Evolutionary conservation across 92 coral and sea anemone genomes (phyloP), one percentile per base, ranked within the genome.

Genomic region (Porites evermanni): DNA sequence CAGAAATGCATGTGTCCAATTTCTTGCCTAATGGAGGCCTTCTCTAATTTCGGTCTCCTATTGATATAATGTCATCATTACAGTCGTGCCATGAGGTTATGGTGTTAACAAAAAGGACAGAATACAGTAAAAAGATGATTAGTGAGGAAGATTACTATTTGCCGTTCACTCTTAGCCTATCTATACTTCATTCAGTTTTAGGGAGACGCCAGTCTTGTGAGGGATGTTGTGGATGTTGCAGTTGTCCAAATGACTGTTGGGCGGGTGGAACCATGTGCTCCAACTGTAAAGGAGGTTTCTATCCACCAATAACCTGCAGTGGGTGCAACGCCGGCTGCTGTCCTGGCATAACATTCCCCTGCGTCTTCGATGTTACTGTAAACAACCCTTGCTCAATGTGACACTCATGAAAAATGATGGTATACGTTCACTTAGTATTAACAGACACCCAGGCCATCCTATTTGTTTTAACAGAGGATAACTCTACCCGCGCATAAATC

Each of bases 281-380:
- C 66, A 88, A 91, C 88, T 88, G 96, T 81, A 87, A 92, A 73
- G 96, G 96, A 10, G 97, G 94, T n/a, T 93, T 93, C 85, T 86
- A 75, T 71, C 86, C 92, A 53, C 97, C 94, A 68, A 73, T 80
- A 53, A 4, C 89, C 74, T 93, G 97, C 70, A 87, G 91, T 23
- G 94, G 94, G 29, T 93, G 97, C 59, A 89, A 89, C 47, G 88
- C 90, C 64, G 93, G 92, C 65, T 89, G 93, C 89, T 93, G 94
- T 85, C 89, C 93, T 9, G 85, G 89, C 64, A 82, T 91, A 19
- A 91, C 90, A 86, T 91, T 91, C 87, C 94, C 94, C 8, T 79
- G 80, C 72, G 89, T 89, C 1, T 91, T 93, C 80, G 96, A 93
- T 14, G 96, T 93, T 8, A 85, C 79, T 60, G 91, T 87, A 44